Conservation (phyloP, 2,888 invertebrate species). For the Molorchus minor region DNA sequence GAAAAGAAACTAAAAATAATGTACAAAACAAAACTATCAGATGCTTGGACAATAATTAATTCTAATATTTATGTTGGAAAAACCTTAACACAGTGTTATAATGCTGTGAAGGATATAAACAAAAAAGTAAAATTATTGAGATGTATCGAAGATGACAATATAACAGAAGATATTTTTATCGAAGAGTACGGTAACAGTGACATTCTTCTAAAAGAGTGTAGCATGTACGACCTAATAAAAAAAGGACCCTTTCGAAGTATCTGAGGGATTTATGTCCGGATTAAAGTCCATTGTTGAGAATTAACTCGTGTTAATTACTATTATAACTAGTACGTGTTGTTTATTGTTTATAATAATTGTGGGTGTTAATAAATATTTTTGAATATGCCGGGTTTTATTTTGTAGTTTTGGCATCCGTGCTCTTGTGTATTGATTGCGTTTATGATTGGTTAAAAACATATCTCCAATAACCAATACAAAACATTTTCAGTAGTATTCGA, state of each 20-base stretch:
- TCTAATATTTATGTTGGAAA: constrained; percentile 44
- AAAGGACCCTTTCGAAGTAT: constrained; percentile 46
- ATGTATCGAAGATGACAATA: constrained; percentile 55
- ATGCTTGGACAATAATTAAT: constrained; percentile 56
- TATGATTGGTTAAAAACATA: constrained; percentile 7
- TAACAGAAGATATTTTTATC: constrained; percentile 51
- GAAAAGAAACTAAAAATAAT: constrained; percentile 47
- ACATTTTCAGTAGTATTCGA: constrained; percentile 51
- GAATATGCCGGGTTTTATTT: constrained; percentile 14
- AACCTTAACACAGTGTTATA: constrained; percentile 50
- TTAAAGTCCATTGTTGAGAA: constrained; percentile 8
- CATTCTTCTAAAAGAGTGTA: constrained; percentile 52
- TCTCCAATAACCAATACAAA: constrained; percentile 9
- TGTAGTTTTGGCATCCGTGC: constrained; percentile 6
- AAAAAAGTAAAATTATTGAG: constrained; percentile 56
- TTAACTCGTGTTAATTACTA: background rate
- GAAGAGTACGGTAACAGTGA: constrained; percentile 56
- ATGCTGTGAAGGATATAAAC: constrained; percentile 55
- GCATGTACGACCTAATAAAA: constrained; percentile 44
- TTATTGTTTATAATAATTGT: background rate
- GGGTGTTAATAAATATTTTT: constrained; percentile 7
- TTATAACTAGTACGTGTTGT: background rate
- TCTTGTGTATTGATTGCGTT: constrained; percentile 15
- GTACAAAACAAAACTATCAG: constrained; percentile 52
- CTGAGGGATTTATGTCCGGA: constrained; percentile 1